Base-by-base conservation (phyloP, 2,113 vertebrate genomes). In the Ancistrus triradiatus region DNA sequence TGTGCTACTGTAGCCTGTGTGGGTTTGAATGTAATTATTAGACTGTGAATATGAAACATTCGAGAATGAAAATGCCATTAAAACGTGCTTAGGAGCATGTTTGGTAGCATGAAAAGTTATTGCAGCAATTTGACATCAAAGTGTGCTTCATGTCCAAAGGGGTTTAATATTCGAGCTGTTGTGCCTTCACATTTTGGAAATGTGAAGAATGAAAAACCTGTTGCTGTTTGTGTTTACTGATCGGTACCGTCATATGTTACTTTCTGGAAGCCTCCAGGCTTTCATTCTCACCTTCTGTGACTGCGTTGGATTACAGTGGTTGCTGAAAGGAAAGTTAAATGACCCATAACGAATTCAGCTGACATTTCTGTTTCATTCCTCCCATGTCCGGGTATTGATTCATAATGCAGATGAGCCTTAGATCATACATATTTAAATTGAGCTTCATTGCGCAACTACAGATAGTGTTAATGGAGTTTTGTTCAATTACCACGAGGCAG, bases 361-460 rank as follows among this genome's bases (percentile, higher is more conserved):
- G 22, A 38, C 55, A 8, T 18, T 14, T 17, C 2, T 11, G 7
- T 50, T 37, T 2, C 6, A 24, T 33, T 17, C 8, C 7, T 48
- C 33, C 6, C 40, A 43, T 25, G 38, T 61, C 33, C 15, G 10
- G 21, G 21, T n/a, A 18, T 28, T 63, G 43, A 1, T 14, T 43
- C 28, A 24, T 22, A 37, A 38, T 47, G 10, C 31, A 40, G 35
- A 50, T 25, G 19, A 27, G n/a, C 21, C 14, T 15, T 19, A 15
- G 35, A 63, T 58, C 37, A 40, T 63, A 25, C 51, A 66, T 37
- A 19, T 47, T 55, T 47, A 24, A 46, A 49, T 50, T 40, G 15
- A 62, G 14, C 9, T 18, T 35, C 40, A 13, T 9, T 10, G 19
- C 7, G n/a, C 27, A 25, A 48, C 42, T n/a, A 7, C 21, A 28